Evolutionary conservation across 92 coral and sea anemone genomes (phyloP).

Genomic region (Zoanthus solanderi): DNA sequence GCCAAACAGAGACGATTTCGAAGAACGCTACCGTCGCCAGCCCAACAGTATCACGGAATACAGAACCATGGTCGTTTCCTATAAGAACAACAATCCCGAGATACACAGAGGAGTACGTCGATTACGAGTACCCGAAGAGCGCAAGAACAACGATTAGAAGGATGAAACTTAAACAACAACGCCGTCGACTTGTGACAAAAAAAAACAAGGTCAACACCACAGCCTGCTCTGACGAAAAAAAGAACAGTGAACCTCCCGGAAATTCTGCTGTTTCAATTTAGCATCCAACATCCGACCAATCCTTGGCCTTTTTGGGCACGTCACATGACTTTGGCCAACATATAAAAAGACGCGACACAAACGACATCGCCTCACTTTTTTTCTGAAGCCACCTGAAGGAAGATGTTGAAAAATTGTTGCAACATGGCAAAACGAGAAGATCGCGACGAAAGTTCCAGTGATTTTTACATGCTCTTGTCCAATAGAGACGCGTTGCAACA

Average conservation of each 20-base stretch:
- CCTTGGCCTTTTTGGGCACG: constrained; percentile 13
- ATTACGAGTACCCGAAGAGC: neutral
- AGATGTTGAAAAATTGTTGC: no score
- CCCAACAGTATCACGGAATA: neutral
- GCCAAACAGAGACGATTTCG: neutral
- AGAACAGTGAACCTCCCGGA: no score
- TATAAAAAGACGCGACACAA: neutral
- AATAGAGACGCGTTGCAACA: neutral
- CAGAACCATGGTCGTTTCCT: neutral
- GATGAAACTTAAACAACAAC: neutral
- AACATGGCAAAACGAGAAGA: no score
- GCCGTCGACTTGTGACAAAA: neutral
- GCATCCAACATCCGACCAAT: neutral
- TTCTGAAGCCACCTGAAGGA: no score
- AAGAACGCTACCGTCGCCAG: neutral
- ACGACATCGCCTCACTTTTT: no score
- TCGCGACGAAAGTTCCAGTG: no score
- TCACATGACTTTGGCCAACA: neutral
- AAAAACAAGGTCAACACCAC: neutral
- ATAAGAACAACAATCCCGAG: neutral
- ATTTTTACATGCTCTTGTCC: neutral
- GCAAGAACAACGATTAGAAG: neutral
- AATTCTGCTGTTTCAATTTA: neutral
- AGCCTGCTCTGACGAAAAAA: no score
- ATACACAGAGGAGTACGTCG: neutral